Percentiles rank a stretch among this genome's conserved stretches.
Conservation (phyloP, 2,888 invertebrate genomes). For the Chesias legatella region DNA sequence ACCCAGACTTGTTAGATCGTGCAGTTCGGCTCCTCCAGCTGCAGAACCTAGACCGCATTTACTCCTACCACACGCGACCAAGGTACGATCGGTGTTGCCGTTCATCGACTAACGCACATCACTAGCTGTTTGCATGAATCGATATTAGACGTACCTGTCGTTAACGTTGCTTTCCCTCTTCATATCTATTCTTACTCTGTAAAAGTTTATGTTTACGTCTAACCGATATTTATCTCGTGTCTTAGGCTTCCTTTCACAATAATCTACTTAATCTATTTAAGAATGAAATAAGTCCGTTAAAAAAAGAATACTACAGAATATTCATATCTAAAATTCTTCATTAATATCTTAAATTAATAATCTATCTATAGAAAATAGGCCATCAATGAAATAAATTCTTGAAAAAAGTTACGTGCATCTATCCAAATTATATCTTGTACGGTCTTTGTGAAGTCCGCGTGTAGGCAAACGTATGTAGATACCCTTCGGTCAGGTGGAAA, state of each 20-base stretch:
- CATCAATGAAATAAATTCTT: no score
- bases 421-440: no score
- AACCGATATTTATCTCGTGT: neutral
- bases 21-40: constrained; percentile 79
- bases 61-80: constrained; percentile 81
- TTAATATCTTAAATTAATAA: no score
- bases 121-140: constrained; percentile 47
- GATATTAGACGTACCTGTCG: constrained; percentile 9
- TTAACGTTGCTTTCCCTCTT: constrained; percentile 6
- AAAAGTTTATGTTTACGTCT: neutral
- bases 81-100: constrained; percentile 77
- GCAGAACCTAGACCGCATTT: constrained; percentile 80
- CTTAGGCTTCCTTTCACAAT: neutral
- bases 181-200: constrained; percentile 1
- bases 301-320: no score
- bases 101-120: constrained; percentile 45
- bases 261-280: no score
- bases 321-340: no score
- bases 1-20: constrained; percentile 76
- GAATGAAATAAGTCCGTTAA: no score
- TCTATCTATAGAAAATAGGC: no score
- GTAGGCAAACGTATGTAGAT: no score
- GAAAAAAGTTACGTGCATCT: no score
- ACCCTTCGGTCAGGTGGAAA: no score
- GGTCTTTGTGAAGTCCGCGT: no score